Percentiles rank a stretch among this genome's conserved stretches.
phyloP scores from a whole-genome alignment of 2,797 vertebrate genomes.

The Helarctos malayanus region DNA sequence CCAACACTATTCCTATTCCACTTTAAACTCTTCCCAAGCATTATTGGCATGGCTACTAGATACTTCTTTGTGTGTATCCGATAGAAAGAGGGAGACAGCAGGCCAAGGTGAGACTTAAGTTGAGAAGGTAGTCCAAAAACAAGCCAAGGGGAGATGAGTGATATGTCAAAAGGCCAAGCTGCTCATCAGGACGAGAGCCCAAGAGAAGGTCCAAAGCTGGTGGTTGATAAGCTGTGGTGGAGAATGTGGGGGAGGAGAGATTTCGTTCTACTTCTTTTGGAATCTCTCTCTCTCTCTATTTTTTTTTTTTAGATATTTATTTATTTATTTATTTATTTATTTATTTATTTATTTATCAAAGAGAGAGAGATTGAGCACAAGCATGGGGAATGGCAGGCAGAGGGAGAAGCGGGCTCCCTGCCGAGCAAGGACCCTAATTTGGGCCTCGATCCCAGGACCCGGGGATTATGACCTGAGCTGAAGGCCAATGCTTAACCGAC shows the following conservation, averaged over 20 bases:
- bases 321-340: neutral
- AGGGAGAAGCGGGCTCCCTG: neutral
- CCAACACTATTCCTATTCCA: neutral
- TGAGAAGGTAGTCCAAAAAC: neutral
- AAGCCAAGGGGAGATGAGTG: neutral
- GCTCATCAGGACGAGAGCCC: neutral
- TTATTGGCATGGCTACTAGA: conserved; percentile 35
- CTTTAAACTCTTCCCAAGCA: conserved; percentile 54
- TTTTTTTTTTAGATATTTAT: no score
- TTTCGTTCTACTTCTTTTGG: conserved; percentile 22
- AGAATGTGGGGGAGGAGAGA: neutral
- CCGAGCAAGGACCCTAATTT: neutral
- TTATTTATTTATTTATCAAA: neutral
- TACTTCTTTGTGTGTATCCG: neutral
- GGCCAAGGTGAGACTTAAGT: neutral
- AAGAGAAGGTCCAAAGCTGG: conserved; percentile 1
- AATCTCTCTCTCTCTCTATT: neutral
- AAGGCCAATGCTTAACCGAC: neutral
- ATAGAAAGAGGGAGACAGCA: neutral
- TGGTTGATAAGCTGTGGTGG: neutral
- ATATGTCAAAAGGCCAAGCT: neutral
- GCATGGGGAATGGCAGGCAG: neutral
- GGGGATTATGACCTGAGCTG: neutral
- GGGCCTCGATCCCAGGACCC: neutral
- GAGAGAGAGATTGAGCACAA: neutral